phyloP scores from a whole-genome alignment of 2,113 vertebrate genomes.

The Urocolius indicus region DNA sequence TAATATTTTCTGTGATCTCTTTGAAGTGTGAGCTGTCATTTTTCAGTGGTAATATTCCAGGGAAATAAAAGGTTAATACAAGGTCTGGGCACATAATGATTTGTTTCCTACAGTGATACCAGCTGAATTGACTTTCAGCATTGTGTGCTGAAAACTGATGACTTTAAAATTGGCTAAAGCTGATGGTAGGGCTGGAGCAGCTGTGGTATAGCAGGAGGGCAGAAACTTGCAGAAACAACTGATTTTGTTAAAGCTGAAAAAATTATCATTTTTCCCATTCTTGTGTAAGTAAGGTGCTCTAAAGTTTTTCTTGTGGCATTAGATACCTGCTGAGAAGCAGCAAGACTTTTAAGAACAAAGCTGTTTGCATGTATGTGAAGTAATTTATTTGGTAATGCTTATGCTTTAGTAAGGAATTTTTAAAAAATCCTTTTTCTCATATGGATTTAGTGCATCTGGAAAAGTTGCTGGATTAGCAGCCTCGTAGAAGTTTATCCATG shows the following conservation, averaged over 20 bases:
- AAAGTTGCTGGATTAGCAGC: background rate
- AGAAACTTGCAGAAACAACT: slow-evolving; percentile 48
- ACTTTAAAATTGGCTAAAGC: slow-evolving; percentile 37
- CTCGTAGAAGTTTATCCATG: background rate
- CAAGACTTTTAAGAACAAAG: background rate
- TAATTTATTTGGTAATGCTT: background rate
- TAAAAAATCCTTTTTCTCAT: background rate
- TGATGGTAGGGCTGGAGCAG: background rate
- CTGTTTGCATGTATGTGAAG: background rate
- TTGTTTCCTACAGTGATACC: slow-evolving; percentile 11
- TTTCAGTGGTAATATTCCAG: background rate
- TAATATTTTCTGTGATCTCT: background rate
- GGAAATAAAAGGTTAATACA: slow-evolving; percentile 42
- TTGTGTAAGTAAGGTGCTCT: background rate
- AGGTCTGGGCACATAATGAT: slow-evolving; percentile 5
- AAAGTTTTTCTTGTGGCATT: background rate
- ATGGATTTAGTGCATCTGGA: background rate
- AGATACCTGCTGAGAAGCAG: background rate
- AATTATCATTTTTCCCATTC: background rate
- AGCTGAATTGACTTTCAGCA: slow-evolving; percentile 31
- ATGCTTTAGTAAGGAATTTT: background rate
- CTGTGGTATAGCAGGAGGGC: background rate
- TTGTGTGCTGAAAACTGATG: slow-evolving; percentile 57
- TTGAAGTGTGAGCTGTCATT: background rate
- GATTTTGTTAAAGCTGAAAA: slow-evolving; percentile 21